Conservation (phyloP, 2,888 invertebrate species). For the Drosophila atripex region DNA sequence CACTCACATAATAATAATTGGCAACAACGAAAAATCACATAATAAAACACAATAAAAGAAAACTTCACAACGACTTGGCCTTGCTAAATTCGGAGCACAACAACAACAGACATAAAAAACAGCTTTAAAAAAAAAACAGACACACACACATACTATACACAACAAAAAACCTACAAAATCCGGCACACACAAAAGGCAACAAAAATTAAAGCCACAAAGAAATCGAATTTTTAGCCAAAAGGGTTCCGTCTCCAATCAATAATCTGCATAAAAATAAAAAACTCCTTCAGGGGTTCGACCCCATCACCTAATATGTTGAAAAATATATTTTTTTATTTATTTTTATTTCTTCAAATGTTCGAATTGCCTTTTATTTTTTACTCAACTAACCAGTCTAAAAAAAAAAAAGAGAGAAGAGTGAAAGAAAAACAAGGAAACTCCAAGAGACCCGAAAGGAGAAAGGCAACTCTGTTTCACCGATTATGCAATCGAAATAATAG, state of each 20-base stretch:
- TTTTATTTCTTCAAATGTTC: too few relatives aligned
- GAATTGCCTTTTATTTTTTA: conserved; percentile 16
- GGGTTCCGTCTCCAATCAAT: conserved; percentile 52
- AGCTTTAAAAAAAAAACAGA: conserved; percentile 35
- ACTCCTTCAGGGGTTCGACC: too few relatives aligned
- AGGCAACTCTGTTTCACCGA: not conserved
- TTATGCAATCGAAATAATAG: not conserved
- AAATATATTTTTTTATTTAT: too few relatives aligned
- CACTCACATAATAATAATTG: conserved; percentile 63
- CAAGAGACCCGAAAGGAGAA: not conserved
- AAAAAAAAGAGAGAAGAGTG: not conserved
- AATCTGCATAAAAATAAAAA: conserved; percentile 39
- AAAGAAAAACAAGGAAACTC: not conserved
- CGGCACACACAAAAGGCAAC: conserved; percentile 21
- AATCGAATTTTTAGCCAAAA: conserved; percentile 32
- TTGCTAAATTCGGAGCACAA: conserved; percentile 77
- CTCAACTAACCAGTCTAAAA: not conserved
- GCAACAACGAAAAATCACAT: conserved; percentile 60
- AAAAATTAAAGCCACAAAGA: conserved; percentile 40
- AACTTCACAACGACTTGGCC: conserved; percentile 75
- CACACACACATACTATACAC: not conserved
- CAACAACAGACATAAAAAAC: conserved; percentile 54
- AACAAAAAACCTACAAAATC: conserved; percentile 31
- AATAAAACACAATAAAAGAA: conserved; percentile 78
- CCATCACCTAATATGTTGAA: too few relatives aligned